Evolutionary conservation across 2,888 invertebrate species (phyloP), one percentile per base, ranked within the genome.

Genomic region (Euplexia lucipara): DNA sequence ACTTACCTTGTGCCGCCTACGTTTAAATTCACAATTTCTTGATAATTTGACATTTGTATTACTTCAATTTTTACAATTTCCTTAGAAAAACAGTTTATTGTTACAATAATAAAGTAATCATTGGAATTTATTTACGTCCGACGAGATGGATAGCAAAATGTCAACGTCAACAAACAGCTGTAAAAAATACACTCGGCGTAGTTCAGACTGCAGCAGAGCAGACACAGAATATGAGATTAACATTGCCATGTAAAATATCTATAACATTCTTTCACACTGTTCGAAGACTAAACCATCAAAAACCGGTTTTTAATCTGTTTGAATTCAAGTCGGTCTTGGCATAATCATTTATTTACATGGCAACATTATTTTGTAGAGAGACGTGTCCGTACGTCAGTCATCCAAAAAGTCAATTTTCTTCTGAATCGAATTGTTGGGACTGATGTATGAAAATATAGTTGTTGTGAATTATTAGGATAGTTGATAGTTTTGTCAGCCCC

Each of bases 1-100:
- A 87, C 90, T 92, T 96, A 98, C 99, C 98, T 97, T 86, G 98
- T 98, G 73, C 99, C 99, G 67, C 99, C 99, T 79, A 99, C 98
- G 94, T 99, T 99, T 79, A 99, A 96, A 92, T 99, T 98, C 69
- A 99, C 97, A 82, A 99, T 98, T 91, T 95, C 95, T 86, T 95
- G 95, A 75, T 94, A 95, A 77, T 94, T 95, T 69, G 95, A 88
- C 95, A 95, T 95, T 85, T 82, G 79, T 53, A 54, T 51, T 67
- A 61, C 39, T 59, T 73, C 48, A 45, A 57, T 53, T 73, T 54
- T 26, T 57, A 76, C 57, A 70, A 54, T 64, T 66, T 74, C 59
- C 66, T 74, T 62, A 56, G 73, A 48, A 49, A 68, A 68, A 4
- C 26, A 68, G 51, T 32, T 42, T 53, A 9, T 53, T 60, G 41